A percentile compares a stretch with the other conserved stretches of the same genome.
Evolutionary conservation across 2,888 invertebrate genomes (phyloP).

Genomic region (Acholoe squamosa): DNA sequence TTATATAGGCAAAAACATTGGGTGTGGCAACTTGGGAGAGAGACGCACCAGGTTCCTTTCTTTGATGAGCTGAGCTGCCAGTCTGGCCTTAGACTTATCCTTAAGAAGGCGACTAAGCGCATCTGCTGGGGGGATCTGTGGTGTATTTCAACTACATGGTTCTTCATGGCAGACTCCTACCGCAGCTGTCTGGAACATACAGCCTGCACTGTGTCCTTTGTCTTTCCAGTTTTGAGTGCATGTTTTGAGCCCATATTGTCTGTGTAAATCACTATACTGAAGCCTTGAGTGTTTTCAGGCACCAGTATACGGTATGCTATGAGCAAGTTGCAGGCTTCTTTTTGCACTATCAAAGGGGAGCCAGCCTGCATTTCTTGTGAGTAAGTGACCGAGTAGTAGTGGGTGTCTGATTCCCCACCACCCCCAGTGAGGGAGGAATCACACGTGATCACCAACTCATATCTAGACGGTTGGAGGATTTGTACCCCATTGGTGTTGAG

Average conservation of each 20-base stretch:
- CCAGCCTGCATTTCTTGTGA: not conserved
- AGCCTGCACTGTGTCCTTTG: not conserved
- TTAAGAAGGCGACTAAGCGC: not conserved
- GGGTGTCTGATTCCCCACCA: not conserved
- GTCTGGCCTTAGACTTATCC: too few relatives aligned
- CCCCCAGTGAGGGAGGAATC: not conserved
- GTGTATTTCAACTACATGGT: not conserved
- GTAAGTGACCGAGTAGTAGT: not conserved
- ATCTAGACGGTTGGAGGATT: not conserved
- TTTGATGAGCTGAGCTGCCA: too few relatives aligned
- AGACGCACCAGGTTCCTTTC: too few relatives aligned
- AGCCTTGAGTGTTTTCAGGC: not conserved
- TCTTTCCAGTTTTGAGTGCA: not conserved
- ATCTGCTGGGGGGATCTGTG: not conserved
- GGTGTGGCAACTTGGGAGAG: too few relatives aligned
- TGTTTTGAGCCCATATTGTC: not conserved
- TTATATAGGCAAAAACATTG: too few relatives aligned
- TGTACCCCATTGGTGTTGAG: not conserved
- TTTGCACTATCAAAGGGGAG: not conserved
- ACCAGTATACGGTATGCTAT: not conserved
- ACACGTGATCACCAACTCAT: not conserved
- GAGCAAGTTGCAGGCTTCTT: not conserved
- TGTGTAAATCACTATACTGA: not conserved
- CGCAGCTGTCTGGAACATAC: not conserved
- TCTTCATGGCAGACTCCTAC: not conserved